Evolutionary conservation across 2,113 vertebrate genomes (phyloP), one percentile per base, ranked within the genome.

Genomic region (Xiphophorus maculatus): DNA sequence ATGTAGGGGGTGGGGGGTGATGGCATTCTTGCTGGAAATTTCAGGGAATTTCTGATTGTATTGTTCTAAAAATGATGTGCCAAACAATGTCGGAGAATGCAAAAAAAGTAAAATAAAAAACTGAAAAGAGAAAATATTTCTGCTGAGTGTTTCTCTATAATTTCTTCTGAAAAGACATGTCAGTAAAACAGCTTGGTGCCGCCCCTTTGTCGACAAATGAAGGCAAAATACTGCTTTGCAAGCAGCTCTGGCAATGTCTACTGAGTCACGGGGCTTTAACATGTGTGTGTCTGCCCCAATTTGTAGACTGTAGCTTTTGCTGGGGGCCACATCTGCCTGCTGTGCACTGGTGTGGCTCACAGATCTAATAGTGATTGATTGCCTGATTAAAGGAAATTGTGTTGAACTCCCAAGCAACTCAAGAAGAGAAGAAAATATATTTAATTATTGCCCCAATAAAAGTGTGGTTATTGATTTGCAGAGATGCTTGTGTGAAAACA

Each of bases 341-440:
- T 90, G 76, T 58, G 73, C 77, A 66, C 83, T 71, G 61, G 79
- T 79, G 81, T 82, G 78, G 75, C 82, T 76, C 69, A 82, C 82
- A 69, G 78, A 88, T 85, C 79, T 92, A 92, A 92, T 90, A 80
- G 81, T 89, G 83, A 92, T 90, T 89, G 91, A 93, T 92, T 89
- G 80, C 75, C 73, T 85, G 87, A 91, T 91, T 90, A 91, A 84
- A 69, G 71, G 69, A 76, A 89, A 89, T 87, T 86, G 87, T 88
- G 87, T 84, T 90, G 82, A 92, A 91, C 85, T 87, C 82, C 73
- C 61, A 22, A 88, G 79, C 73, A 88, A 89, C 73, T 82, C 80
- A 80, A 85, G 70, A 74, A 86, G 79, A 88, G 77, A 73, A 74
- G 69, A 77, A 81, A 77, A 83, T 77, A 64, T 87, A 73, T 88